Evolutionary conservation across 2,888 invertebrate genomes (phyloP).

Genomic region (Macrosiphum euphorbiae): DNA sequence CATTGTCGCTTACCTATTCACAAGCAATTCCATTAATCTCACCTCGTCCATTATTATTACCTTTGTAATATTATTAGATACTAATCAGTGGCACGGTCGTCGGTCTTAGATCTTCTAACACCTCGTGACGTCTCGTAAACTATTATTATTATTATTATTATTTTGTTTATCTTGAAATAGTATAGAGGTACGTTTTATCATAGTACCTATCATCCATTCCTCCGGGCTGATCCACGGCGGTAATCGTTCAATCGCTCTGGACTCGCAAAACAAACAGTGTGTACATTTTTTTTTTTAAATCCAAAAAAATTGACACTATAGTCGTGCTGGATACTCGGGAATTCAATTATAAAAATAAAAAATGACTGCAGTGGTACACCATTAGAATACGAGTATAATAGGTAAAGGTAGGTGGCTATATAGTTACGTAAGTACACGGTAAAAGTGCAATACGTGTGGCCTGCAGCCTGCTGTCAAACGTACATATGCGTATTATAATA

Average conservation of each 20-base stretch:
- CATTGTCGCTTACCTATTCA: neutral
- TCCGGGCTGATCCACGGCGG: neutral
- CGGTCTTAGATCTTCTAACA: neutral
- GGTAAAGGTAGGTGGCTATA: neutral
- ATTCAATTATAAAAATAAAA: neutral
- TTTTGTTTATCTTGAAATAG: neutral
- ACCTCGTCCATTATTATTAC: neutral
- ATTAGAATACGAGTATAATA: neutral
- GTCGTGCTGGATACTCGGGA: neutral
- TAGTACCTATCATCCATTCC: neutral
- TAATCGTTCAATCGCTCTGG: neutral
- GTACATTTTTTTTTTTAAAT: too few species aligned
- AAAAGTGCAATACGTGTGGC: neutral
- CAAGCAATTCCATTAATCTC: neutral
- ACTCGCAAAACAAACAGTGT: neutral
- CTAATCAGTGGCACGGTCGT: neutral
- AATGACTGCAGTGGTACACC: neutral
- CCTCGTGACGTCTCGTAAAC: neutral
- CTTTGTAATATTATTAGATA: slow-evolving; percentile 13
- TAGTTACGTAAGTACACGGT: neutral
- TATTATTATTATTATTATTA: neutral
- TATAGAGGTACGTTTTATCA: neutral
- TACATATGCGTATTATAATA: neutral
- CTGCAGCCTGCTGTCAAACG: too few species aligned
- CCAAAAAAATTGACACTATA: neutral